phyloP scores from a whole-genome alignment of 2,888 invertebrate genomes.

The Cataglyphis albicans region DNA sequence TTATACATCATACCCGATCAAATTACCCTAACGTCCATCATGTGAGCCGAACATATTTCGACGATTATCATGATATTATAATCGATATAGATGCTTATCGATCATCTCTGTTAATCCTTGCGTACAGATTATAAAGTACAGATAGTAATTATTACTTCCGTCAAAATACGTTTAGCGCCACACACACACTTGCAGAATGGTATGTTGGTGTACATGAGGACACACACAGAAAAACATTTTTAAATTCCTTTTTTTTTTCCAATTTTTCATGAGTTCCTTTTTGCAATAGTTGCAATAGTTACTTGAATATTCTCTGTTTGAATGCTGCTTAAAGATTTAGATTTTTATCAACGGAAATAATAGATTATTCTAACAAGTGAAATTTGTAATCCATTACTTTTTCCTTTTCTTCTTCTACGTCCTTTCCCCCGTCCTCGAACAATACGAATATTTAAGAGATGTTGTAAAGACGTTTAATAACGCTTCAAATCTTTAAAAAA shows the following conservation, averaged over 20 bases:
- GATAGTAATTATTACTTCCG: conserved; percentile 13
- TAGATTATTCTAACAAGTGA: conserved; percentile 51
- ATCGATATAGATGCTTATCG: conserved; percentile 21
- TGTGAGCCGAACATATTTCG: conserved; percentile 80
- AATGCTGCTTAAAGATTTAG: conserved; percentile 84
- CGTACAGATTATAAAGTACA: background rate
- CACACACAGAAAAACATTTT: conserved; percentile 86
- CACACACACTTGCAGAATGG: conserved; percentile 88
- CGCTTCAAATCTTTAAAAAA: background rate
- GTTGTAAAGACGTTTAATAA: background rate
- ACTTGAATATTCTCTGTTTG: conserved; percentile 77
- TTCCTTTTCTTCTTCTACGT: too few relatives aligned
- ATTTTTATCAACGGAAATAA: conserved; percentile 60
- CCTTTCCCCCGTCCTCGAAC: background rate
- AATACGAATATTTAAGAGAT: background rate
- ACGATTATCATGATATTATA: conserved; percentile 64
- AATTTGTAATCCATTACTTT: conserved; percentile 24
- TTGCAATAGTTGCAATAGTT: conserved; percentile 70
- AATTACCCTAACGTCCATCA: conserved; percentile 78
- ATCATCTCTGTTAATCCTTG: conserved; percentile 44
- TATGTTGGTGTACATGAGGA: conserved; percentile 90
- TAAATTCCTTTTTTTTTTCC: conserved; percentile 82
- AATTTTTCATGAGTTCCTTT: conserved; percentile 77
- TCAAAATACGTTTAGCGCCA: conserved; percentile 83
- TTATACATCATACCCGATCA: conserved; percentile 80